These are phyloP conservation scores for Anthopleura sola DNA, from an alignment of 64 coral and sea anemone species.

Conservation along the genomic window DNA sequence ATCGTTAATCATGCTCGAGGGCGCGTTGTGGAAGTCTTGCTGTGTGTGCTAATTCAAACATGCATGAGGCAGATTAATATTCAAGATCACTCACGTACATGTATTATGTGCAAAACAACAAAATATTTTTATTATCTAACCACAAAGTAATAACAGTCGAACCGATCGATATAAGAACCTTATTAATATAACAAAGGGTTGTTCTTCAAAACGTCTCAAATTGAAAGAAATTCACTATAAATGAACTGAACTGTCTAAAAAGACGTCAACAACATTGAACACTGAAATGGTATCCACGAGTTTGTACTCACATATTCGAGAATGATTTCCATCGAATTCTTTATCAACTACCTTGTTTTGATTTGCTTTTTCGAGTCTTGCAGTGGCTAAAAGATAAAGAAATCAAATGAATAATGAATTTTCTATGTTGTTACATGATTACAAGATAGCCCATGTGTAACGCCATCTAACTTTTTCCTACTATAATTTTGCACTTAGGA, in stretches of 20 bases:
- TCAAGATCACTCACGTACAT: not conserved
- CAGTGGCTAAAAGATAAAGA: conserved; percentile 5
- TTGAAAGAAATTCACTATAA: not conserved
- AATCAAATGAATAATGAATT: not conserved
- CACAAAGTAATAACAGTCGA: not conserved
- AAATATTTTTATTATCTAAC: not conserved
- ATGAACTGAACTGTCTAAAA: not conserved
- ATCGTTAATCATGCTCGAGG: not conserved
- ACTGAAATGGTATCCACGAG: not conserved
- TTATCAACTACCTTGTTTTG: conserved; percentile 7
- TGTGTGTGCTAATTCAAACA: not conserved
- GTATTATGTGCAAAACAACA: not conserved
- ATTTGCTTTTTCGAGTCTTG: conserved; percentile 20
- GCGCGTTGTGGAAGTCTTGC: not conserved
- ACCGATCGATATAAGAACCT: not conserved
- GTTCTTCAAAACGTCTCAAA: not conserved
- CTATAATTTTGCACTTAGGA: not conserved
- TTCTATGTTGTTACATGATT: not conserved
- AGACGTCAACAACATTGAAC: not conserved
- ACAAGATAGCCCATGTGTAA: not conserved
- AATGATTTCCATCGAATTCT: conserved; percentile 11
- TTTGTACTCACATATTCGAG: conserved; percentile 44
- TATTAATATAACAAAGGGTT: not conserved
- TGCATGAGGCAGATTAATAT: not conserved
- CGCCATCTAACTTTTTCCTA: not conserved